phyloP scores from a whole-genome alignment of 2,888 invertebrate genomes.

The Dicyrtoma fusca region DNA sequence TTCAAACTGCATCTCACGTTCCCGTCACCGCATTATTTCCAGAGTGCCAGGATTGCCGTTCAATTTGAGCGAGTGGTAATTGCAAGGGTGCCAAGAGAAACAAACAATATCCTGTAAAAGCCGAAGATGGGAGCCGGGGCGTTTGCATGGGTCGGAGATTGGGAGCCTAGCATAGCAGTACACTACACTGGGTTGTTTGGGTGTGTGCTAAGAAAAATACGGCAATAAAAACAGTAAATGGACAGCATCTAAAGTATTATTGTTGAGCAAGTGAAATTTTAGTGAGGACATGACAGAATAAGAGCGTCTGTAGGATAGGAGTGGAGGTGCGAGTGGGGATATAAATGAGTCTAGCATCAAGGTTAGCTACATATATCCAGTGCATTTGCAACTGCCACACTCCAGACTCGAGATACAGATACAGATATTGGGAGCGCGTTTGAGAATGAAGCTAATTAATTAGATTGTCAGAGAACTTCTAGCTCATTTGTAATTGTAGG shows the following conservation, averaged over 20 bases:
- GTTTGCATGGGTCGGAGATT: neutral
- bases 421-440: constrained; percentile 8
- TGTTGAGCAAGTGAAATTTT: too few species aligned
- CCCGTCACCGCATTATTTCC: neutral
- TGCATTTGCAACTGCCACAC: too few species aligned
- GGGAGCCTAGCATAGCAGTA: neutral
- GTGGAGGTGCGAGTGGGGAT: constrained; percentile 8
- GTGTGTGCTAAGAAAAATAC: neutral
- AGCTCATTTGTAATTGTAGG: constrained; percentile 48
- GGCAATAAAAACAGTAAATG: too few species aligned
- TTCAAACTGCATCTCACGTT: too few species aligned
- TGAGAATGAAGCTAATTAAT: constrained; percentile 53
- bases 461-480: constrained; percentile 52
- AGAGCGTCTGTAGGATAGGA: too few species aligned
- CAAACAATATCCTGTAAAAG: neutral
- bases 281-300: constrained; percentile 13
- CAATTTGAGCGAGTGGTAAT: too few species aligned
- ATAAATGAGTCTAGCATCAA: too few species aligned
- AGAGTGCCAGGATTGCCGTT: neutral
- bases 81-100: too few species aligned
- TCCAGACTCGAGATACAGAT: neutral
- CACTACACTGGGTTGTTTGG: neutral
- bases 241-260: too few species aligned
- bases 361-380: too few species aligned
- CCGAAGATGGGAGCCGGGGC: neutral